Evolutionary conservation across 2,888 invertebrate species (phyloP), one percentile per base, ranked within the genome.

Genomic region (Lomographa bimaculata): DNA sequence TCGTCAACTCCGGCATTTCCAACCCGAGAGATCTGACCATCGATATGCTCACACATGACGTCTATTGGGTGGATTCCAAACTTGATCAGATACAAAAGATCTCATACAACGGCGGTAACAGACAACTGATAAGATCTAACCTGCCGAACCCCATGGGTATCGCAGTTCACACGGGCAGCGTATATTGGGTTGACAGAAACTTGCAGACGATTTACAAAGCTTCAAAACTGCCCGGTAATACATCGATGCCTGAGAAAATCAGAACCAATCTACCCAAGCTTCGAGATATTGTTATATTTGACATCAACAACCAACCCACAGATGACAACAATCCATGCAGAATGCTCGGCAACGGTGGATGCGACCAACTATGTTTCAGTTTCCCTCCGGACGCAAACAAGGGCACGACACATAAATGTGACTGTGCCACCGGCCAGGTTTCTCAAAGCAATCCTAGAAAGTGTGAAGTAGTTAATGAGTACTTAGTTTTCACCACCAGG

Each of bases 31-130:
- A 97, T 74, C 83, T 98, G 14, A 96, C 97, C 0, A 94, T 99
- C 10, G 99, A 99, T 70, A 95, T 97, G 91, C 81, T 93, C 23
- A 98, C 97, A 0, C 97, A 98, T 66, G 98, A 98, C 71, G 95
- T 99, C 0, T 99, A 96, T 76, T 99, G 99, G 99, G 97, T 98
- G 0, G 99, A 99, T 75, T 96, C 97, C 0, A 95, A 95, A 71
- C 89, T 97, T 12, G 99, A 99, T 70, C 96, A 94, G 61, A 98
- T 99, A 38, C 98, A 98, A 71, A 96, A 95, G 74, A 94, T 97
- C n/a, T 94, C 95, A 0, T 96, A 92, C 73, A 94, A 90, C 14
- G 97, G 97, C 1, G 94, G 94, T 1, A 94, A 94, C 62, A 90
- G 96, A 46, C 95, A 96, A 69, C 92, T 96, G 2, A 95, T 98